These are phyloP conservation scores for Melipona beecheii DNA, from an alignment of 2,888 invertebrate genomes.

Conservation along the genomic window DNA sequence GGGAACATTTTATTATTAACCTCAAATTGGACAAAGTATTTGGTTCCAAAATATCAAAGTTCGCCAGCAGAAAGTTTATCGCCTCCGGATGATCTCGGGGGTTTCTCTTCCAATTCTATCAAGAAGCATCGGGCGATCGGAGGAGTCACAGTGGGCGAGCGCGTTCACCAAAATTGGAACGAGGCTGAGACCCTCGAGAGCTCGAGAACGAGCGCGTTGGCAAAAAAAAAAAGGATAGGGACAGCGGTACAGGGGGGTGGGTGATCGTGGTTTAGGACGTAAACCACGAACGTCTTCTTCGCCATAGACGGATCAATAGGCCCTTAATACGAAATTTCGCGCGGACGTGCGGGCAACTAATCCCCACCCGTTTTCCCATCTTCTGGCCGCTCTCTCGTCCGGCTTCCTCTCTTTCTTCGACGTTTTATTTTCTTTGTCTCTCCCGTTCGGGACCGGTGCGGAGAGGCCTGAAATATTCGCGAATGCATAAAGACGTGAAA, in stretches of 20 bases:
- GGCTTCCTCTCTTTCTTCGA: constrained; percentile 8
- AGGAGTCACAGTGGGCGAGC: constrained; percentile 2
- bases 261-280: constrained; percentile 47
- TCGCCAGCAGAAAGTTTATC: not conserved
- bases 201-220: not conserved
- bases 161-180: constrained; percentile 12
- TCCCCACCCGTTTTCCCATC: constrained; percentile 16
- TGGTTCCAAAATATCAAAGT: not conserved
- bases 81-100: not conserved
- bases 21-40: not conserved
- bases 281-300: constrained; percentile 61
- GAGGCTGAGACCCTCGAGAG: not conserved
- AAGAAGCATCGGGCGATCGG: not conserved
- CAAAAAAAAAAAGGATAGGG: constrained; percentile 6
- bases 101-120: not conserved
- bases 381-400: constrained; percentile 8
- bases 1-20: not conserved
- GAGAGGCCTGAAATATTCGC: constrained; percentile 76
- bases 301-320: constrained; percentile 62
- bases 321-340: constrained; percentile 70
- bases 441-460: constrained; percentile 39
- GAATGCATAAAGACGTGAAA: constrained; percentile 79
- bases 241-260: not conserved
- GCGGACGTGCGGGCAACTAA: constrained; percentile 48
- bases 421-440: constrained; percentile 12